A percentile compares a stretch with the other conserved stretches of the same genome.
These are phyloP conservation scores for Drosophila anomalipes DNA, from an alignment of 2,888 invertebrate genomes.

Conservation along the genomic window DNA sequence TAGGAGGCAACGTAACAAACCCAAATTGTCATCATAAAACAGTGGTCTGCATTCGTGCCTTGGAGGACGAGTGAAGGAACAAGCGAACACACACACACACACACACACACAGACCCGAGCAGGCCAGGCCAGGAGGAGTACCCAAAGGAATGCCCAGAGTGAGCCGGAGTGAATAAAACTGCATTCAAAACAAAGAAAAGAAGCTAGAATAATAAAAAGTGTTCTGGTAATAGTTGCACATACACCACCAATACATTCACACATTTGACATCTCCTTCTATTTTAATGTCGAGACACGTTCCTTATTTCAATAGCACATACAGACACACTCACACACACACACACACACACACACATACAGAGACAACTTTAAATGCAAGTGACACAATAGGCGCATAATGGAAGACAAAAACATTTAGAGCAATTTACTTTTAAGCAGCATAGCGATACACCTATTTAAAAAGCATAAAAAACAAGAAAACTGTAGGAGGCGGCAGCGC, in stretches of 20 bases:
- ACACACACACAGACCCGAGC: background rate
- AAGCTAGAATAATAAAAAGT: slow-evolving; percentile 58
- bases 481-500: slow-evolving; percentile 50
- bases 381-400: slow-evolving; percentile 73
- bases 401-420: slow-evolving; percentile 67
- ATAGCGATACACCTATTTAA: slow-evolving; percentile 58
- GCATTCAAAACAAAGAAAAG: slow-evolving; percentile 58
- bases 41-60: slow-evolving; percentile 53
- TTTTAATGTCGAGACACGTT: slow-evolving; percentile 59
- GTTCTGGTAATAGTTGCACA: slow-evolving; percentile 30
- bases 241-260: slow-evolving; percentile 53
- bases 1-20: slow-evolving; percentile 58
- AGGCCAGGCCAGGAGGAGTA: background rate
- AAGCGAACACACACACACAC: slow-evolving; percentile 32
- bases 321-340: slow-evolving; percentile 10
- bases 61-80: slow-evolving; percentile 30
- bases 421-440: slow-evolving; percentile 70
- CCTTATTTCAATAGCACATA: slow-evolving; percentile 54
- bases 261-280: slow-evolving; percentile 64
- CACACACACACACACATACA: slow-evolving; percentile 19
- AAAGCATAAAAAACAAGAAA: slow-evolving; percentile 37
- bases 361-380: slow-evolving; percentile 65
- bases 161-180: slow-evolving; percentile 36
- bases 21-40: slow-evolving; percentile 64
- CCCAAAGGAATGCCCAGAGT: slow-evolving; percentile 36